Evolutionary conservation across 2,113 vertebrate genomes (phyloP), one percentile per base, ranked within the genome.

Genomic region (Promerops cafer): DNA sequence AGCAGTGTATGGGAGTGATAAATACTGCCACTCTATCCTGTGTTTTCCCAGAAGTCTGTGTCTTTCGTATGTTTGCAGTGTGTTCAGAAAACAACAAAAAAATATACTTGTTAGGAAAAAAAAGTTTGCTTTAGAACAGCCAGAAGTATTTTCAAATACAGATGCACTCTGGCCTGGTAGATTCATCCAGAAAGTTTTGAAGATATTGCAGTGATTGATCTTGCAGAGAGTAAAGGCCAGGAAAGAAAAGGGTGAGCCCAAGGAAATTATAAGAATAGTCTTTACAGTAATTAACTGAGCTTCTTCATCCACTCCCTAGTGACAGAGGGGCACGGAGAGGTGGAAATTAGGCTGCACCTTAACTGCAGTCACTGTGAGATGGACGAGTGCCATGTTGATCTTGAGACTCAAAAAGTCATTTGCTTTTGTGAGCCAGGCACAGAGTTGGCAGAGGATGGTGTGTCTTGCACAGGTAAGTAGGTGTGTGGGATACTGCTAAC

Each of bases 331-430:
- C 98, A 99, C 0, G 99, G 99, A 59, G 99, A 99, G 94, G 99
- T 99, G 96, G 98, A 98, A 91, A 99, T 99, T 96, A 98, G 97
- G 78, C 98, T 99, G 21, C 98, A 99, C 83, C 98, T 99, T 87
- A 99, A 99, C 98, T 99, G 99, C 97, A 99, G 99, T 96, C 99
- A 99, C 97, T 99, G 99, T 85, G 98, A 99, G 89, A 98, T 98
- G 77, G 98, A 98, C 1, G 99, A 99, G 65, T 99, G 99, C 94
- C 98, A 98, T 83, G 84, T 98, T 96, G 98, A 97, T 86, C 95
- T 96, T 2, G 98, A 98, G 49, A 98, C 97, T 82, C 98, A 98
- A 54, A 97, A 97, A 64, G 92, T 98, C 60, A 97, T 98, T 96
- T 99, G 99, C 97, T 99, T 98, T 98, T 99, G 99, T 50, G 98